phyloP scores from a whole-genome alignment of 2,888 invertebrate genomes.

The Tetranychus piercei region DNA sequence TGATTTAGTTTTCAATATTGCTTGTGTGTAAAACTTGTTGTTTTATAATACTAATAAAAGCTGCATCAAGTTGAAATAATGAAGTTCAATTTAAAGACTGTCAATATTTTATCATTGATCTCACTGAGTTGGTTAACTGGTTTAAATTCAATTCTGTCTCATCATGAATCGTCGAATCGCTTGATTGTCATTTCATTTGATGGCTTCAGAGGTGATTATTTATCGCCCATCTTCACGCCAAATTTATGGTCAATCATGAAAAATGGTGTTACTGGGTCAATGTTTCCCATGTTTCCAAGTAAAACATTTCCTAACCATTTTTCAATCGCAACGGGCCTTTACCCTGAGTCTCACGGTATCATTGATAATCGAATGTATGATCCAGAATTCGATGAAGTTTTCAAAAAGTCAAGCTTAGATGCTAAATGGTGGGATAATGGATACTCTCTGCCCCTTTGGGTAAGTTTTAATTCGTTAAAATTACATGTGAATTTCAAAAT shows the following conservation, averaged over 20 bases:
- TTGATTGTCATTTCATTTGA: slow-evolving; percentile 33
- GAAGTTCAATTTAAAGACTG: too few relatives aligned
- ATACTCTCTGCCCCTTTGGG: slow-evolving; percentile 43
- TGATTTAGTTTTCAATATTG: too few relatives aligned
- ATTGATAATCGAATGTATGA: slow-evolving; percentile 45
- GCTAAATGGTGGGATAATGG: slow-evolving; percentile 40
- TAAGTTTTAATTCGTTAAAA: slow-evolving; percentile 28
- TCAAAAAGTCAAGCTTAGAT: slow-evolving; percentile 33
- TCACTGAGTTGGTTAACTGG: too few relatives aligned
- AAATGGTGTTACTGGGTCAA: slow-evolving; percentile 29
- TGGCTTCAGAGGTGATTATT: slow-evolving; percentile 34
- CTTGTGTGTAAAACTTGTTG: too few relatives aligned
- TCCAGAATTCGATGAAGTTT: slow-evolving; percentile 30
- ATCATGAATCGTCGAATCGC: slow-evolving; percentile 18
- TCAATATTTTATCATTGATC: too few relatives aligned
- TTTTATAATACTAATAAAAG: too few relatives aligned
- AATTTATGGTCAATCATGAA: slow-evolving; percentile 31
- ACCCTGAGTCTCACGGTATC: slow-evolving; percentile 49
- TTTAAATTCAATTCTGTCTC: too few relatives aligned
- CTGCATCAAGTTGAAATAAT: too few relatives aligned
- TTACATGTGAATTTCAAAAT: too few relatives aligned
- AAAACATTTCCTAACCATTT: slow-evolving; percentile 58
- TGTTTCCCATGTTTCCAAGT: slow-evolving; percentile 36
- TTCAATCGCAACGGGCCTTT: slow-evolving; percentile 49
- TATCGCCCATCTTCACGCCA: slow-evolving; percentile 28